A percentile compares a stretch with the other conserved stretches of the same genome.
These are phyloP conservation scores for Setophaga petechia DNA, from an alignment of 2,113 vertebrate genomes.

Conservation along the genomic window DNA sequence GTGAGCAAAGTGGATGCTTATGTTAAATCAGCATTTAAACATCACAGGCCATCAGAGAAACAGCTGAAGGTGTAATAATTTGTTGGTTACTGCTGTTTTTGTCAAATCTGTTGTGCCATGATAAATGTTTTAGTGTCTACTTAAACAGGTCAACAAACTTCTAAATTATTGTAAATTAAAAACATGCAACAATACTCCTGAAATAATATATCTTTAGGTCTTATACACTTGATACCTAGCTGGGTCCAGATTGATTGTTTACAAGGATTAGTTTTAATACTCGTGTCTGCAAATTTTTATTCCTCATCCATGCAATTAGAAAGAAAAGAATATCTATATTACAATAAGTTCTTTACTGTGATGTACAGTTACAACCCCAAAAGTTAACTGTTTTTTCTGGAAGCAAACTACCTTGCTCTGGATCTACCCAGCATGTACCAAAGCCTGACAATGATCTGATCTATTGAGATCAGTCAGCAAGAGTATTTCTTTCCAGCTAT, in stretches of 20 bases:
- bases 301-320: neutral
- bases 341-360: neutral
- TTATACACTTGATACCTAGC: neutral
- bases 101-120: neutral
- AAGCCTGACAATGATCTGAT: neutral
- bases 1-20: neutral
- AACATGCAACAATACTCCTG: neutral
- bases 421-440: neutral
- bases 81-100: neutral
- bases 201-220: constrained; percentile 1
- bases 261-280: constrained; percentile 19
- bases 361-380: neutral
- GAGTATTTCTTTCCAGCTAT: neutral
- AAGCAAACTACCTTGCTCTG: neutral
- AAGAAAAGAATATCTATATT: neutral
- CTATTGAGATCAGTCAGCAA: neutral
- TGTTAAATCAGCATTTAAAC: constrained; percentile 41
- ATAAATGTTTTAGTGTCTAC: constrained; percentile 1
- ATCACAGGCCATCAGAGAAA: neutral
- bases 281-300: neutral
- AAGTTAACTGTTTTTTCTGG: neutral
- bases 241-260: constrained; percentile 13
- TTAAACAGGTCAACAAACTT: neutral
- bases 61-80: neutral
- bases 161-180: constrained; percentile 3